These are phyloP conservation scores for Eubasilissa regina DNA, from an alignment of 1,140 invertebrate genomes.

Conservation along the genomic window DNA sequence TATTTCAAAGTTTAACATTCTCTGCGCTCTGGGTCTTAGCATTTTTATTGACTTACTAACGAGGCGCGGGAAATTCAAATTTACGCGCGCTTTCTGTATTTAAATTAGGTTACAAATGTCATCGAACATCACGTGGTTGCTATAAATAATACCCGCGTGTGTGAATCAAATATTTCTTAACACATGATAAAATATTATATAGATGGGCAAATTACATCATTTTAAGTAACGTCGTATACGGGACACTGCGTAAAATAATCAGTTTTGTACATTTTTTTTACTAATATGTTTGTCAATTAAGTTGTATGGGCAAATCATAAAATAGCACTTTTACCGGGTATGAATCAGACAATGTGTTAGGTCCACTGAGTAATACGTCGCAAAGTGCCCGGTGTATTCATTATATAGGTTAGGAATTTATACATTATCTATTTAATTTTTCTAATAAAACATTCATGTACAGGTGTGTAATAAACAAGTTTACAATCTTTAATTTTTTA, in stretches of 20 bases:
- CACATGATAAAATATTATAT: background rate
- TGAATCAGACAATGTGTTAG: no score
- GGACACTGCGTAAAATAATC: background rate
- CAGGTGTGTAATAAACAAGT: no score
- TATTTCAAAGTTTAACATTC: constrained; percentile 42
- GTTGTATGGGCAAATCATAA: background rate
- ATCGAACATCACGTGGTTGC: constrained; percentile 34
- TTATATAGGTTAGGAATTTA: no score
- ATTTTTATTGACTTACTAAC: constrained; percentile 49
- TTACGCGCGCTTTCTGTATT: constrained; percentile 43
- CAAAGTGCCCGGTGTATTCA: no score
- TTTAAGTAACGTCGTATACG: background rate
- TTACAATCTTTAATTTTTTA: no score
- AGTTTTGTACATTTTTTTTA: background rate
- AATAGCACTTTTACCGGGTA: background rate
- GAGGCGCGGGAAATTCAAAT: constrained; percentile 52
- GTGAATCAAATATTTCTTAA: background rate
- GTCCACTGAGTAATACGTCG: no score
- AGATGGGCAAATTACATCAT: background rate
- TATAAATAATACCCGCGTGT: constrained; percentile 5
- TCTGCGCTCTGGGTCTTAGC: background rate
- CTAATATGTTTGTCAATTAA: background rate
- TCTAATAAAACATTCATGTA: no score
- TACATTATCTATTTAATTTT: no score
- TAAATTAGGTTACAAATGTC: constrained; percentile 45